Base-by-base conservation (phyloP, 2,113 vertebrate species). In the Eidolon helvum region DNA sequence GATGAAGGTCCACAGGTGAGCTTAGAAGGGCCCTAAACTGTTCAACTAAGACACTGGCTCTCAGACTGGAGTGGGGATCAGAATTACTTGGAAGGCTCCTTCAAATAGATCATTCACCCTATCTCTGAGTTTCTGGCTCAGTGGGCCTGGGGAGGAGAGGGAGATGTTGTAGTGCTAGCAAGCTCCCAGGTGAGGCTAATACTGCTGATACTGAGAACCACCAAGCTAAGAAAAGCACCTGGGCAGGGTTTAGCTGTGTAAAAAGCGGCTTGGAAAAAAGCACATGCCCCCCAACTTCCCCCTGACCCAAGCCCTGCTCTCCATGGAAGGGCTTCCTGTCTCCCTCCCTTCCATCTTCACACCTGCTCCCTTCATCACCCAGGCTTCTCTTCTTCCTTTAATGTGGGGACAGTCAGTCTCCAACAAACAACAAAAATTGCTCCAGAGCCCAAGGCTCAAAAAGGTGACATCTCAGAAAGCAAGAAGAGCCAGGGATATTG, bases 81-180 rank as follows among this genome's bases (percentile, higher is more conserved):
- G 35, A 16, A 12, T n/a, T n/a, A 7, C 33, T 9, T 0, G 7
- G 45, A 28, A 18, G 66, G n/a, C 4, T 26, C n/a, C 7, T 22
- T 74, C 19, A 40, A 28, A 22, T 40, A 5, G 19, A 15, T 7
- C 19, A 3, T 3, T 30, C 38, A 0, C 18, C 40, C 28, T 4
- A 0, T 9, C 22, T 33, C 7, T 1, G 16, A 24, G 38, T 18
- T 24, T 38, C 59, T 5, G 48, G 38, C 65, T 24, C 15, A 1
- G 38, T 6, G 28, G 45, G 61, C 71, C 28, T 9, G 53, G 55
- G 33, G 28, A 30, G 14, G 21, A 0, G 12, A 7, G 30, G 50
- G 28, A n/a, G 35, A 8, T 38, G 7, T 9, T 0, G 14, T 22
- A 18, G 26, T 7, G 93, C 33, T 35, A 68, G 74, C 26, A 15